phyloP scores from a whole-genome alignment of 2,797 vertebrate species.

The Danio albolineatus region DNA sequence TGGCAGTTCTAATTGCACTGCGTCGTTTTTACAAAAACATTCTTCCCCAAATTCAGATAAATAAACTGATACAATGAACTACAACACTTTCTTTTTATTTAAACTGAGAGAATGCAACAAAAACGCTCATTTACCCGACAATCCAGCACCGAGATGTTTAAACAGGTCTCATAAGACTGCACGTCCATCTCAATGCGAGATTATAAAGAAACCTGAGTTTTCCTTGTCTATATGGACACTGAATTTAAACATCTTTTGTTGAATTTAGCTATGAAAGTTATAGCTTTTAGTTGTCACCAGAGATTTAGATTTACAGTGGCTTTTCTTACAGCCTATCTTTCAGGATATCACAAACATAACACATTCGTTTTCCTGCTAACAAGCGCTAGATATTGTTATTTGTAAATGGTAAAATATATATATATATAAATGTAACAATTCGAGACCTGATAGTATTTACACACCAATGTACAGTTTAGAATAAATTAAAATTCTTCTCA shows the following conservation, averaged over 20 bases:
- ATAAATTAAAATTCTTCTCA: slow-evolving; percentile 89
- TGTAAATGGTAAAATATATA: slow-evolving; percentile 78
- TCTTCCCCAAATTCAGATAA: background rate
- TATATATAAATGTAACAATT: slow-evolving; percentile 81
- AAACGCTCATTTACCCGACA: slow-evolving; percentile 73
- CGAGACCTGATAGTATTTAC: slow-evolving; percentile 88
- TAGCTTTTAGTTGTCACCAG: slow-evolving; percentile 49
- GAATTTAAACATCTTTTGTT: slow-evolving; percentile 46
- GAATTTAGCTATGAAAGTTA: slow-evolving; percentile 57
- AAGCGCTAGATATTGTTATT: slow-evolving; percentile 81
- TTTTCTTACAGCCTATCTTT: slow-evolving; percentile 72
- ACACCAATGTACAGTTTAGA: slow-evolving; percentile 86
- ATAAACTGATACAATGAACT: slow-evolving; percentile 12
- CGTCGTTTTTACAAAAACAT: background rate
- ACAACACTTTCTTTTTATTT: slow-evolving; percentile 77
- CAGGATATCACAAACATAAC: slow-evolving; percentile 74
- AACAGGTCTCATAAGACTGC: slow-evolving; percentile 70
- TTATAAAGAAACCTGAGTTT: slow-evolving; percentile 88
- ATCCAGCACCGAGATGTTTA: slow-evolving; percentile 69
- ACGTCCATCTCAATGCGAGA: slow-evolving; percentile 63
- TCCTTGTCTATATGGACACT: slow-evolving; percentile 71
- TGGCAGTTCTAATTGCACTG: background rate
- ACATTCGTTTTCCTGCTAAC: slow-evolving; percentile 73
- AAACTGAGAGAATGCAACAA: slow-evolving; percentile 79
- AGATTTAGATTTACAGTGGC: slow-evolving; percentile 62